phyloP scores from a whole-genome alignment of 2,113 vertebrate species.

The Aegotheles bennettii region DNA sequence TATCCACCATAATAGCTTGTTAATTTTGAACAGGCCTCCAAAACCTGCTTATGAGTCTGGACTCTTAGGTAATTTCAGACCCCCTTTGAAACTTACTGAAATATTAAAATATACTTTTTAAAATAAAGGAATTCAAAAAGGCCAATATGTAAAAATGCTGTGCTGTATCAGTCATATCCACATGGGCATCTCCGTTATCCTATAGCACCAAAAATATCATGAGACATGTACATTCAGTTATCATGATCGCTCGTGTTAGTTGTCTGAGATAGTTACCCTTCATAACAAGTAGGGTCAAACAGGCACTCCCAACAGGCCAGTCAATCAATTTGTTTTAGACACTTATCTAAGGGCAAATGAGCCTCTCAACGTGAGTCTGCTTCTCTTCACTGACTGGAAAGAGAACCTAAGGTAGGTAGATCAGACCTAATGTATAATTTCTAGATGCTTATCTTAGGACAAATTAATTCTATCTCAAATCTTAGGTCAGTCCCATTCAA shows the following conservation, averaged over 20 bases:
- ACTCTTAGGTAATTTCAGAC: not conserved
- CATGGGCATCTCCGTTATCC: not conserved
- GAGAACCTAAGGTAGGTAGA: accelerated
- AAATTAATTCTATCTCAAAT: not conserved
- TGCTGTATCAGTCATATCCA: not conserved
- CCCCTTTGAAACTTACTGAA: not conserved
- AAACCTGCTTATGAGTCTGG: not conserved
- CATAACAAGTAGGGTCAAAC: not conserved
- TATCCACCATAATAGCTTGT: not conserved
- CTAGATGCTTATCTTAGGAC: not conserved
- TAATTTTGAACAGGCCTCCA: not conserved
- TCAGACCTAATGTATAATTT: not conserved
- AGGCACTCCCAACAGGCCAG: not conserved
- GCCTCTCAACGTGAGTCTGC: accelerated
- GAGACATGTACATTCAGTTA: accelerated
- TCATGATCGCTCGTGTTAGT: not conserved
- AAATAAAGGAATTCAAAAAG: not conserved
- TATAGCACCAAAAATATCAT: not conserved
- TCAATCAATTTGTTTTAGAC: not conserved
- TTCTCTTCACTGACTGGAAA: not conserved
- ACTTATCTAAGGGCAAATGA: not conserved
- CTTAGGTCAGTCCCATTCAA: not conserved
- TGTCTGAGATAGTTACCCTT: not conserved
- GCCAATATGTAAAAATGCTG: not conserved
- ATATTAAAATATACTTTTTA: not conserved